Evolutionary conservation across 2,888 invertebrate genomes (phyloP).

Genomic region (Dryocosmus kuriphilus): DNA sequence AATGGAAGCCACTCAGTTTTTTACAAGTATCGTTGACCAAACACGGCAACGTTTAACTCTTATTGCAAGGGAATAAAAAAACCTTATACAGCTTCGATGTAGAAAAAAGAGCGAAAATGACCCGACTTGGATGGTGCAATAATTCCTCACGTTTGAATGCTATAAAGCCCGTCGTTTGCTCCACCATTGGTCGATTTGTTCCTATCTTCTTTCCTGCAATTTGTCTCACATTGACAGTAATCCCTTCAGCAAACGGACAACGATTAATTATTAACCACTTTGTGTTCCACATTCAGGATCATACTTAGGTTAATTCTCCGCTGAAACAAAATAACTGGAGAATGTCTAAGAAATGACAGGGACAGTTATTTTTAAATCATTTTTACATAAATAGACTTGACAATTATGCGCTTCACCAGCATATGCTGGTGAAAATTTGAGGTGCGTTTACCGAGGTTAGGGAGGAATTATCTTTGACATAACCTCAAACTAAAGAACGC

Average conservation of each 20-base stretch:
- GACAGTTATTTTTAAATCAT: too few relatives aligned
- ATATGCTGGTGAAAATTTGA: too few relatives aligned
- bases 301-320: too few relatives aligned
- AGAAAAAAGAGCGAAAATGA: constrained; percentile 40
- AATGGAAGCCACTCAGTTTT: constrained; percentile 53
- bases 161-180: constrained; percentile 59
- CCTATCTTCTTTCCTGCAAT: constrained; percentile 45
- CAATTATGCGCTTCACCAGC: too few relatives aligned
- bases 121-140: constrained; percentile 34
- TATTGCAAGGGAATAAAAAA: constrained; percentile 46
- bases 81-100: constrained; percentile 21
- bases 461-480: too few relatives aligned
- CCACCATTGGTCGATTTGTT: constrained; percentile 53
- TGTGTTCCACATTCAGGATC: too few relatives aligned
- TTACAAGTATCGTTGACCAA: constrained; percentile 43
- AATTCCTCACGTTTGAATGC: constrained; percentile 46
- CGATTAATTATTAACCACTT: not conserved
- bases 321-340: too few relatives aligned
- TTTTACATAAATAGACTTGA: too few relatives aligned
- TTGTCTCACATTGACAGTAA: constrained; percentile 13
- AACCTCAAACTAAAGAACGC: too few relatives aligned
- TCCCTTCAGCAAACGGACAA: not conserved
- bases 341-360: too few relatives aligned
- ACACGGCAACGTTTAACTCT: constrained; percentile 54
- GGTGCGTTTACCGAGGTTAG: too few relatives aligned